Conservation (phyloP, 2,888 invertebrate genomes). For the Eupithecia inturbata region DNA sequence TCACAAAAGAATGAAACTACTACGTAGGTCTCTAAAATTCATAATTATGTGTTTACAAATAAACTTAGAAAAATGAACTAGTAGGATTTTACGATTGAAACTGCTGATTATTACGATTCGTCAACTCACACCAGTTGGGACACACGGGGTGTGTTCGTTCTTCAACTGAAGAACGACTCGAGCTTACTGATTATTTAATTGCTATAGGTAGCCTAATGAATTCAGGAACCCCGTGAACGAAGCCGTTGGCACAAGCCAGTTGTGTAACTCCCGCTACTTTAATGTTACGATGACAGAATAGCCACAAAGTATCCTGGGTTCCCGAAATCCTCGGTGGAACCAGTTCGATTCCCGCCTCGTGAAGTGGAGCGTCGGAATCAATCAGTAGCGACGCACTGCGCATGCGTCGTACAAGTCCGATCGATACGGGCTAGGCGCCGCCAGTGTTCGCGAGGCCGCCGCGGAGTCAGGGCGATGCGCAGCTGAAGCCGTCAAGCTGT, state of each 20-base stretch:
- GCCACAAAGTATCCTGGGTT: neutral
- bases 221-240: neutral
- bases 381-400: constrained; percentile 53
- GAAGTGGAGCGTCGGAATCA: constrained; percentile 46
- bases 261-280: neutral
- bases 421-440: constrained; percentile 69
- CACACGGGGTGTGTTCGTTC: too few relatives aligned
- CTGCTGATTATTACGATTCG: too few relatives aligned
- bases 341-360: constrained; percentile 8
- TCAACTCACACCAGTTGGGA: neutral
- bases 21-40: neutral
- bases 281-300: constrained; percentile 9
- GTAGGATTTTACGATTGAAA: neutral
- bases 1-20: neutral
- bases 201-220: neutral
- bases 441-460: constrained; percentile 82
- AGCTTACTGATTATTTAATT: neutral
- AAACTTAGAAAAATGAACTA: too few relatives aligned
- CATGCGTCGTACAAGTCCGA: constrained; percentile 65
- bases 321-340: neutral
- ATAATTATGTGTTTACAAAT: too few relatives aligned
- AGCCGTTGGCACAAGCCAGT: neutral
- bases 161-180: neutral
- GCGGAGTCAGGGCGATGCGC: constrained; percentile 77
- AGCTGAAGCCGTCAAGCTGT: constrained; percentile 78